These are phyloP conservation scores for Mythimna pallens DNA, from an alignment of 2,888 invertebrate species.

Conservation along the genomic window DNA sequence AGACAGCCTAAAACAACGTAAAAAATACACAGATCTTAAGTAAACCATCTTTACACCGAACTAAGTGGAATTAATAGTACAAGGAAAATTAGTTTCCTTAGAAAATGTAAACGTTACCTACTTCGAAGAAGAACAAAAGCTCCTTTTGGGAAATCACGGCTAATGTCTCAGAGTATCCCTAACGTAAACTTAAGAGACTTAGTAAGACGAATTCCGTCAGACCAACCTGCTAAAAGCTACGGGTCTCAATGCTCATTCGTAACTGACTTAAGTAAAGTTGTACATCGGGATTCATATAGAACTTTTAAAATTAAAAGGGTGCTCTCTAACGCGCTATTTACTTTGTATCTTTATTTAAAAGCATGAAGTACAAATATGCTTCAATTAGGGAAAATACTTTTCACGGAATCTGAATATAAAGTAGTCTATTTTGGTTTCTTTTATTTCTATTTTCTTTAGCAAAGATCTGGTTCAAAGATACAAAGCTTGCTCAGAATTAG, in stretches of 20 bases:
- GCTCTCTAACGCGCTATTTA: conserved; percentile 14
- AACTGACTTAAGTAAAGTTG: conserved; percentile 28
- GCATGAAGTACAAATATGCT: conserved; percentile 25
- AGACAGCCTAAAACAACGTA: background rate
- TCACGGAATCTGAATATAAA: conserved; percentile 11
- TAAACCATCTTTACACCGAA: conserved; percentile 16
- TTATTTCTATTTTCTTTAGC: background rate
- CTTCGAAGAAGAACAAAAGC: conserved; percentile 57
- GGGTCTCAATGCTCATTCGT: conserved; percentile 11
- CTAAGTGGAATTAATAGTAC: conserved; percentile 51
- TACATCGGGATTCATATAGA: background rate
- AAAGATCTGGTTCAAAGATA: background rate
- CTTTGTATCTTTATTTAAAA: conserved; percentile 26
- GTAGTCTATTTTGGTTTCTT: conserved; percentile 1
- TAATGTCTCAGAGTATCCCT: conserved; percentile 55
- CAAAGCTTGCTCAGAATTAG: background rate
- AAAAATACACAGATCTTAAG: conserved; percentile 3
- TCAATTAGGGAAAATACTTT: conserved; percentile 44
- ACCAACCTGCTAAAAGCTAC: conserved; percentile 29
- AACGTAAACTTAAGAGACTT: conserved; percentile 60
- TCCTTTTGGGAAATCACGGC: conserved; percentile 71
- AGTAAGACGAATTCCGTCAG: conserved; percentile 40
- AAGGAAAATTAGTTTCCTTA: conserved; percentile 49
- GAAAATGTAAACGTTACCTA: conserved; percentile 51
- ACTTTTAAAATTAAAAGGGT: conserved; percentile 33